Conservation (phyloP, 2,797 vertebrate species). For the Phylloscopus collybita region DNA sequence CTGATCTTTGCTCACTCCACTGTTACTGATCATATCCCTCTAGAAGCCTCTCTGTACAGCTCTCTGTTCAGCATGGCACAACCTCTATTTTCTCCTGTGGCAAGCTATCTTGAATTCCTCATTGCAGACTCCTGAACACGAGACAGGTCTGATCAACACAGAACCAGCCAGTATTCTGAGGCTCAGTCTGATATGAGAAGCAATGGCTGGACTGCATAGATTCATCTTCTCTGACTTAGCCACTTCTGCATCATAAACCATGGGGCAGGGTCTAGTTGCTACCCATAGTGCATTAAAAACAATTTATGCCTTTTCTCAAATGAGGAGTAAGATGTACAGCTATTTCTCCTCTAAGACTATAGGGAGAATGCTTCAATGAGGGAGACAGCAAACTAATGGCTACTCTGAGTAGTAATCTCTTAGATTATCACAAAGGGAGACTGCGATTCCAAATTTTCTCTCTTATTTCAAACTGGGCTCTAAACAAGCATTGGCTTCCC, state of each 20-base stretch:
- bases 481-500: background rate
- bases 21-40: background rate
- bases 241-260: background rate
- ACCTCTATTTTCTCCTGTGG: background rate
- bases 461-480: background rate
- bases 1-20: background rate
- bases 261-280: background rate
- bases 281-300: background rate
- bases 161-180: background rate
- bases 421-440: background rate
- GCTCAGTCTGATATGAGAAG: background rate
- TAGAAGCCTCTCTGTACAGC: background rate
- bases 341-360: background rate
- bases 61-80: background rate
- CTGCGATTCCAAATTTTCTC: background rate
- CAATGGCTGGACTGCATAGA: too few relatives aligned
- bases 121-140: rapidly evolving
- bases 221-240: background rate
- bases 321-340: background rate
- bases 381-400: background rate
- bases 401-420: background rate
- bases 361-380: background rate
- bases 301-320: background rate
- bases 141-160: background rate
- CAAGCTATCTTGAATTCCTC: background rate